Evolutionary conservation across 2,113 vertebrate species (phyloP), one percentile per base, ranked within the genome.

Genomic region (Steatornis caripensis): DNA sequence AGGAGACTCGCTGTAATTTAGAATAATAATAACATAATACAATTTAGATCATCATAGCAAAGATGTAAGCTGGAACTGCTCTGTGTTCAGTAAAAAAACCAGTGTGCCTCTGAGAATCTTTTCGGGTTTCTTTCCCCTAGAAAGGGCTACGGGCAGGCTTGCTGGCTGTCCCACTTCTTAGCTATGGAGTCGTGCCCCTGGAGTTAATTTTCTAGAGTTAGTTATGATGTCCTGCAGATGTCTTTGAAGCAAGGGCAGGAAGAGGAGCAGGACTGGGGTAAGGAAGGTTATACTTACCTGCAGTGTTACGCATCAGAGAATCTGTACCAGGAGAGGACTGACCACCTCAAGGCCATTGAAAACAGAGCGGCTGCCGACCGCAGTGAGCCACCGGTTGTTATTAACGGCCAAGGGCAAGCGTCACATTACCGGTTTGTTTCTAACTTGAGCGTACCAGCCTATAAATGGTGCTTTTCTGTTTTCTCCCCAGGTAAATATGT

Each of bases 401-500:
- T 3, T 29, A 27, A 48, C 3, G 1, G 37, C 66, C 58, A 3
- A 27, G 22, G 36, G 71, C 26, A 26, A 37, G 74, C 6, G 2
- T 6, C 53, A 0, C 0, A 0, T 5, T 37, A 30, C 16, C 3
- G 0, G 13, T 26, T 57, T 37, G 12, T 29, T 41, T 30, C 36
- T 11, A 5, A 27, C 21, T 10, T 24, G 7, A 24, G 20, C 32
- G 15, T 10, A 23, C 51, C 5, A 0, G 39, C 20, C 68, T 76
- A 83, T 71, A 71, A 45, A 10, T 1, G 7, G 80, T 11, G 32
- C 76, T 77, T 82, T 45, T 94, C 48, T 94, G 74, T 89, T 81
- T 60, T 60, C 39, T 84, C 89, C 87, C 1, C 96, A 99, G 99
- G 99, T 98, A 99, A 99, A 96, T 99, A 99, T 0, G 99, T 99